Evolutionary conservation across 2,888 invertebrate genomes (phyloP), one percentile per base, ranked within the genome.

Genomic region (Esperia sulphurella): DNA sequence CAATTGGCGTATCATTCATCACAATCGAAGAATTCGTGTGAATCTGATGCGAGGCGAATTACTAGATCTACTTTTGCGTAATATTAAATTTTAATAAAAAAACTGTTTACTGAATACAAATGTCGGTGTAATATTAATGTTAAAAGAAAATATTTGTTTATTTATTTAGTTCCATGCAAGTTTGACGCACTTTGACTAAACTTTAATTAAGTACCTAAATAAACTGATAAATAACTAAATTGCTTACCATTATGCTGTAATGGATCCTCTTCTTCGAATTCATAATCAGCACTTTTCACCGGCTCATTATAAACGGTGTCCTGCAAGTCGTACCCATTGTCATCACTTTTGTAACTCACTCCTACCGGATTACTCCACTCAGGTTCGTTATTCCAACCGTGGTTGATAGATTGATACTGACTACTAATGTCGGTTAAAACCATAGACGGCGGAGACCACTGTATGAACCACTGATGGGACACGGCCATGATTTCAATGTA

Each of bases 391-490:
- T 69, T 72, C 70, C 75, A 80, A 43, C 62, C 58, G n/a, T 66
- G 65, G 51, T 83, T 79, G 42, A 80, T 65, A 49, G 68, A 67
- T 45, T 78, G 66, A 54, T 77, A 83, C 43, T 71, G 74, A 51
- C 66, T 76, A 58, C 71, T 71, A 37, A 87, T 79, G 55, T 87
- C 85, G 43, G 83, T 61, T 38, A 83, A 71, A 37, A 85, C 49
- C 60, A 75, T 55, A 30, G 83, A 67, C 5, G 89, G 88, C 9
- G 84, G 63, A 10, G 84, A 75, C 90, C 90, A 90, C 64, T 89
- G 85, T 52, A 88, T 73, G 62, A 87, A 88, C 88, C 90, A 90
- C 73, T 88, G 89, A 66, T 88, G 84, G 51, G 88, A 85, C 58
- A 87, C 79, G 50, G 90, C 85, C 85, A 89, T 89, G 44, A 52